These are phyloP conservation scores for Cheirogaleus major DNA, from an alignment of 2,797 vertebrate species.

Conservation along the genomic window DNA sequence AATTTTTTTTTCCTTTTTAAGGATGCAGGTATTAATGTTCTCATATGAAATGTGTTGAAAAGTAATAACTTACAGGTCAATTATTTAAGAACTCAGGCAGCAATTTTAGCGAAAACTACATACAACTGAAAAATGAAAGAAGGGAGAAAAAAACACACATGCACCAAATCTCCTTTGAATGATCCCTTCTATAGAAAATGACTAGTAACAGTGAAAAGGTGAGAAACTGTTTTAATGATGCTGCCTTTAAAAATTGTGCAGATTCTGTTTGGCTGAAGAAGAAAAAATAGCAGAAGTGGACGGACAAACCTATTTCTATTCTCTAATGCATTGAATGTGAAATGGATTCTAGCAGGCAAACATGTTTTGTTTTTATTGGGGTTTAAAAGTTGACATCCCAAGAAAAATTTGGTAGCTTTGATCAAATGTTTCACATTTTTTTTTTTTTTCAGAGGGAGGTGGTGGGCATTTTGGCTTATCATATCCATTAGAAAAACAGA, in stretches of 20 bases:
- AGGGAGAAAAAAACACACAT: neutral
- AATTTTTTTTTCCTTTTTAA: slow-evolving; percentile 12
- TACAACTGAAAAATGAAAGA: neutral
- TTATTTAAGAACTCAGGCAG: neutral
- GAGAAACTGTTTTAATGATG: neutral
- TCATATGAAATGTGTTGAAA: neutral
- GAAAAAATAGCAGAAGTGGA: neutral
- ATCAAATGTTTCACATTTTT: neutral
- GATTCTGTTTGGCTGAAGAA: neutral
- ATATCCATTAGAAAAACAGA: neutral
- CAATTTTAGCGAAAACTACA: slow-evolving; percentile 19
- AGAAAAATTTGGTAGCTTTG: slow-evolving; percentile 2
- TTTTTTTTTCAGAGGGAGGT: neutral
- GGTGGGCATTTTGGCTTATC: neutral
- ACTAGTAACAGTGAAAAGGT: neutral
- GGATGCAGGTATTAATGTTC: neutral
- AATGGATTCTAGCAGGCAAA: neutral
- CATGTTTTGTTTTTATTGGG: neutral
- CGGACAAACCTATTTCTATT: neutral
- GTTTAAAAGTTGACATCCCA: neutral
- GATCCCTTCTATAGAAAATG: neutral
- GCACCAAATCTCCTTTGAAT: neutral
- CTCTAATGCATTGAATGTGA: neutral
- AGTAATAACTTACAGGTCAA: neutral
- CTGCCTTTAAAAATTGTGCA: neutral